A percentile compares a stretch with the other conserved stretches of the same genome.
Evolutionary conservation across 2,113 vertebrate species (phyloP).

Genomic region (Tenrec ecaudatus): DNA sequence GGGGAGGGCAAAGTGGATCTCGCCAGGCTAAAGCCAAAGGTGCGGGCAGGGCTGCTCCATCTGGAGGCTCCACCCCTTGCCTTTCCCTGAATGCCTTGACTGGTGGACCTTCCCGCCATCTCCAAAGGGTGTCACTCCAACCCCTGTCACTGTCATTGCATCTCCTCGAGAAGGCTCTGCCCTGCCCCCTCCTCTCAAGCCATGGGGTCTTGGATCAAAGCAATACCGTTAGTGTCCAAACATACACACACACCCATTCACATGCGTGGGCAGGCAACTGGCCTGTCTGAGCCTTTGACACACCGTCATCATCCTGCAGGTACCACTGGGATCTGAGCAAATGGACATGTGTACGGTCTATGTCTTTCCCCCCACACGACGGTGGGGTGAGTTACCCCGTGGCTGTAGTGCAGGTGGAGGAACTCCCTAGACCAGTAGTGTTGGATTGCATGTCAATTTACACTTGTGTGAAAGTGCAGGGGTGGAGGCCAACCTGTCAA

Average conservation of each 20-base stretch:
- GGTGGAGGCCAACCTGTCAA: too few species aligned
- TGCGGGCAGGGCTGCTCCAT: rapidly evolving
- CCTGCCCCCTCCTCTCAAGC: neutral
- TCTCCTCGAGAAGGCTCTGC: neutral
- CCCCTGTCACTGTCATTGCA: neutral
- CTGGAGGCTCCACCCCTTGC: neutral
- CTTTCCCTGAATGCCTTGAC: rapidly evolving
- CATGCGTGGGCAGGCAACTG: rapidly evolving
- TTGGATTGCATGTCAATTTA: too few species aligned
- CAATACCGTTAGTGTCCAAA: neutral
- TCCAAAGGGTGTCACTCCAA: rapidly evolving
- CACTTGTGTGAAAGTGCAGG: too few species aligned
- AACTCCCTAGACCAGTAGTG: too few species aligned
- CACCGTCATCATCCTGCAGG: neutral
- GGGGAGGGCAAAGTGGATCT: neutral
- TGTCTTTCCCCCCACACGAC: neutral
- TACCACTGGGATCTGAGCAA: rapidly evolving
- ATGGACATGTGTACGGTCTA: rapidly evolving
- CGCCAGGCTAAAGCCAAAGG: neutral
- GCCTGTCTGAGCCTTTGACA: neutral
- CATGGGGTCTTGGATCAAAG: neutral
- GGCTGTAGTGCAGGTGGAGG: neutral
- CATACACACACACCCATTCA: neutral
- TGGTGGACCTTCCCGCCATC: neutral
- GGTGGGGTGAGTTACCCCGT: neutral